Evolutionary conservation across 2,113 vertebrate species (phyloP), one percentile per base, ranked within the genome.

Genomic region (Ameiurus melas): DNA sequence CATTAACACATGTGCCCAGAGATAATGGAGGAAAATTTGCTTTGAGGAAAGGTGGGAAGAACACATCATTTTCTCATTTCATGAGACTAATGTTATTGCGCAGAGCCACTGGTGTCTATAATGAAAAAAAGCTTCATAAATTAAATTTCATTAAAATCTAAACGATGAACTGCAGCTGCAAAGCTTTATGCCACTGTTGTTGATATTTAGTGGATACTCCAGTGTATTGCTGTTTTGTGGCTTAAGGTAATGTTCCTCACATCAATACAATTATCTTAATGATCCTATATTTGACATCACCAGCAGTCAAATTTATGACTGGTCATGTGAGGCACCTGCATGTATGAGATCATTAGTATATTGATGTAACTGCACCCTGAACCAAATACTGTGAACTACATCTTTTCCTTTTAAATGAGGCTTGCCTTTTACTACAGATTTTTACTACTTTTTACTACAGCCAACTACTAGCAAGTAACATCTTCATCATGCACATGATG

Each of bases 121-220:
- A 43, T 4, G 5, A 43, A 75, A 88, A 64, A 80, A 80, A 39
- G 70, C 19, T 30, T 47, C 81, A 84, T 84, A 75, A 84, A 78
- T 88, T 78, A 68, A 77, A 84, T 79, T 51, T 43, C 68, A 86
- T 86, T 86, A 86, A 88, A 88, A 66, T 88, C 22, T 66, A 84
- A 88, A 57, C 33, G 75, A 85, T 88, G 82, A 66, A 68, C n/a
- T 66, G 57, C 58, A 85, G 83, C 83, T 85, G 87, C 73, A 39
- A 25, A 66, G 71, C n/a, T 57, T 64, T 36, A 27, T 51, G 82
- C 57, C 9, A 9, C 47, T 60, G 33, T 47, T 36, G n/a, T 25
- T 57, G 36, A 39, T 78, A n/a, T 58, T 83, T 20, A 19, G 0
- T 25, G 39, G 4, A 14, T 20, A 22, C 14, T 77, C 58, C 9